Evolutionary conservation across 2,888 invertebrate genomes (phyloP), one percentile per base, ranked within the genome.

Genomic region (Thera obeliscata): DNA sequence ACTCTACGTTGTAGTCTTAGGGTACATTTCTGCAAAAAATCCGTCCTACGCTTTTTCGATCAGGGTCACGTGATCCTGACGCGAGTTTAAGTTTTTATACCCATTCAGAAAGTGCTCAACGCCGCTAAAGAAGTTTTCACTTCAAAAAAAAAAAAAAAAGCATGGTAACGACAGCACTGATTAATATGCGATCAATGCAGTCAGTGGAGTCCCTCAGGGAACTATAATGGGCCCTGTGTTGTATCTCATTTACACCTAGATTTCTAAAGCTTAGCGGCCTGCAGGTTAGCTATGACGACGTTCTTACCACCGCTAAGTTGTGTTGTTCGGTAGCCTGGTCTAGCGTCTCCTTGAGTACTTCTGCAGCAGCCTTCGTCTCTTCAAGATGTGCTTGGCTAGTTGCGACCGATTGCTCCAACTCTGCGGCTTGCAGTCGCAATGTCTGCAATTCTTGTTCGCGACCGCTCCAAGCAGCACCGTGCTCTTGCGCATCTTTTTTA

Each of bases 391-490:
- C 91, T 61, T 90, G 85, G 63, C 95, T 94, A 68, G 79, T 87
- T 66, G 91, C 93, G 52, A 97, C 95, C 1, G 96, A 94, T 61
- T 95, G 95, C 78, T 95, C 91, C 75, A 98, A 88, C 82, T 97
- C 98, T 6, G 92, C 91, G 64, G 97, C 96, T 91, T 98, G 98
- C 69, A 98, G 86, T 75, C 95, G 95, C 33, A 98, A 87, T 0
- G 96, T 96, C 83, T 97, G 96, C 74, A 96, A 96, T 82, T 97
- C 96, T 87, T 96, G 96, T 81, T 97, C 96, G 2, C 96, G 95
- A 74, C 96, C 95, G 78, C 96, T 96, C 97, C 98, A 97, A 69
- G 95, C 95, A 61, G 94, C 94, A 62, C 95, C 95, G 78, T 97
- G 96, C 63, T 95, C 94, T 59, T 97, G 97, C 0, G 97, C 95